Evolutionary conservation across 2,888 invertebrate species (phyloP).

Genomic region (Brenthis hecate): DNA sequence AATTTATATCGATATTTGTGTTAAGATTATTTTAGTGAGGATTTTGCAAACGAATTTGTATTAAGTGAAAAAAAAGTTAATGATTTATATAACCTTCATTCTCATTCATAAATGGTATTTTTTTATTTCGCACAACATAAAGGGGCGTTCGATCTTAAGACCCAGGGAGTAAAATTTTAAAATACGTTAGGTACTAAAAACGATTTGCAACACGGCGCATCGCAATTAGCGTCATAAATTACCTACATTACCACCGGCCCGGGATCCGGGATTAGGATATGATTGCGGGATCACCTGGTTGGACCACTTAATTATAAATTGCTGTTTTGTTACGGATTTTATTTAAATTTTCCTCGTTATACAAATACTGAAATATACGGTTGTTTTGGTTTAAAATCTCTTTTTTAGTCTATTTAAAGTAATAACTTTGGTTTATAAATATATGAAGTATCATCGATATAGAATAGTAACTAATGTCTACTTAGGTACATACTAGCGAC

Average conservation of each 20-base stretch:
- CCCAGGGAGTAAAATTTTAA: not conserved
- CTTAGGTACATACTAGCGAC: no score
- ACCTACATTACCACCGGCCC: constrained; percentile 18
- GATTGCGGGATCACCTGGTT: constrained; percentile 28
- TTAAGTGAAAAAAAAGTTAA: no score
- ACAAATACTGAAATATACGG: not conserved
- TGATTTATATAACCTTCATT: no score
- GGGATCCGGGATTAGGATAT: constrained; percentile 23
- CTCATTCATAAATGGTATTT: no score
- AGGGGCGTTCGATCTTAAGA: no score
- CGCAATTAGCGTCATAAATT: constrained; percentile 30
- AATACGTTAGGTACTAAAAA: not conserved
- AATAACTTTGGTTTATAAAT: not conserved
- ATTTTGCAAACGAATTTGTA: no score
- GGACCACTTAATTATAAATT: constrained; percentile 21
- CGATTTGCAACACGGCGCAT: constrained; percentile 17
- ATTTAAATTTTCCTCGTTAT: not conserved
- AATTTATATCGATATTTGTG: no score
- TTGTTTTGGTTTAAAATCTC: not conserved
- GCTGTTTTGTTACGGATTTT: constrained; percentile 1
- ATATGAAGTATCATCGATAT: no score
- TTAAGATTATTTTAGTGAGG: no score
- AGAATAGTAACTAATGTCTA: no score
- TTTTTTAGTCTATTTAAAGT: not conserved
- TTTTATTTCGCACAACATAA: no score